Evolutionary conservation across 2,797 vertebrate genomes (phyloP), one percentile per base, ranked within the genome.

Genomic region (Enteromius anoplus): DNA sequence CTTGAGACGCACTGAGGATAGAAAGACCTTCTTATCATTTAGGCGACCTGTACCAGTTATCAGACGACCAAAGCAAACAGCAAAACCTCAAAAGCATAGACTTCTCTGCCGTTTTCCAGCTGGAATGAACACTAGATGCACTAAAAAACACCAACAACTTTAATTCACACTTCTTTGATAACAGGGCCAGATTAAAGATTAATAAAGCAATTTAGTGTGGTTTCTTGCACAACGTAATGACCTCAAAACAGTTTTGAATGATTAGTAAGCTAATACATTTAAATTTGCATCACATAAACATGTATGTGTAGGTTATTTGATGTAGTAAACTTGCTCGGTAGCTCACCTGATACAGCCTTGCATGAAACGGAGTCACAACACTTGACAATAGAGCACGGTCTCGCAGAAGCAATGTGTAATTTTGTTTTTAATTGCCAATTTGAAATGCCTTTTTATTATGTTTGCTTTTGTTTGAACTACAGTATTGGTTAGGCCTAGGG

Each of bases 1-100:
- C 42, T 40, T 77, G 73, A 49, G 80, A 85, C 78, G 65, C 62
- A 62, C 34, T 82, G 71, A n/a, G n/a, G 37, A 68, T 32, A 42
- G n/a, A 75, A 76, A 40, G 62, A 71, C 4, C 37, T 81, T 85
- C 49, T 78, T 34, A 69, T 78, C 42, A 58, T 58, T 58, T 58
- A 58, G n/a, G 9, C 53, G n/a, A 23, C 55, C 78, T 34, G 40
- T 29, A 75, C 34, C 53, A 55, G 11, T 49, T 6, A 40, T 37
- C 4, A 70, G 64, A 53, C 1, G 2, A 19, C 26, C 15, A 4
- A 21, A 47, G 3, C 8, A 29, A 26, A 4, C 9, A 19, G 45
- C 4, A 19, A 71, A 29, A 29, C 3, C 15, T 69, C 5, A 9
- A 26, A 29, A 47, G 17, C 1, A 4, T 8, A 45, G 6, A 71